Evolutionary conservation across 2,888 invertebrate genomes (phyloP).

Genomic region (Zaprionus lineosus): DNA sequence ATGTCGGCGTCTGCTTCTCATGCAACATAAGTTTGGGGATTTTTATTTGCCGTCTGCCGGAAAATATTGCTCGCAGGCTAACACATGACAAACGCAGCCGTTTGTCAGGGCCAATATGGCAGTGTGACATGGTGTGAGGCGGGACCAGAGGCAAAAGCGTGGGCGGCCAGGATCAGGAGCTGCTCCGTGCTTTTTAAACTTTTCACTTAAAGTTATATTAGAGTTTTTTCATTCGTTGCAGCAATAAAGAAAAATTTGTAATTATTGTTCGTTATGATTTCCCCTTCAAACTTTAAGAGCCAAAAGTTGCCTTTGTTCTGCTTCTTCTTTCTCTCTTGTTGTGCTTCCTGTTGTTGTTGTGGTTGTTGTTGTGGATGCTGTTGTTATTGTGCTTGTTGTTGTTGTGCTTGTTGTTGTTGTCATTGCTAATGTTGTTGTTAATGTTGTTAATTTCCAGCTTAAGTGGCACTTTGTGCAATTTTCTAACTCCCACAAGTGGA

Average conservation of each 20-base stretch:
- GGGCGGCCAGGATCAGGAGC: too few relatives aligned
- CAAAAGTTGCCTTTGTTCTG: slow-evolving; percentile 35
- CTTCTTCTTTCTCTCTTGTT: too few relatives aligned
- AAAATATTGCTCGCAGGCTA: slow-evolving; percentile 75
- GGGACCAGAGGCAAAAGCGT: neutral
- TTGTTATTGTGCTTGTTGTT: slow-evolving; percentile 45
- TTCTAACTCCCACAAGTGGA: slow-evolving; percentile 42
- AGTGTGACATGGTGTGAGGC: slow-evolving; percentile 6
- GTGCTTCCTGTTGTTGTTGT: slow-evolving; percentile 48
- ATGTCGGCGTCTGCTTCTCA: slow-evolving; percentile 45
- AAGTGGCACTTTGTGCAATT: slow-evolving; percentile 67
- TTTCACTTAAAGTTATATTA: slow-evolving; percentile 47
- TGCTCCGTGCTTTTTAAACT: slow-evolving; percentile 22
- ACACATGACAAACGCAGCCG: slow-evolving; percentile 79
- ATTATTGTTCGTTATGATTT: slow-evolving; percentile 58
- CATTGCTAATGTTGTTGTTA: slow-evolving; percentile 56
- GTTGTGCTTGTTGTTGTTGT: slow-evolving; percentile 48
- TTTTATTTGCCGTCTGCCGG: slow-evolving; percentile 75
- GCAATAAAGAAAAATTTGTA: slow-evolving; percentile 42
- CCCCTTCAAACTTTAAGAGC: slow-evolving; percentile 46
- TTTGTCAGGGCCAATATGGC: slow-evolving; percentile 67
- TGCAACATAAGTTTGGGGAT: slow-evolving; percentile 78
- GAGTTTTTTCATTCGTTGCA: slow-evolving; percentile 18
- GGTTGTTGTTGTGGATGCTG: slow-evolving; percentile 55
- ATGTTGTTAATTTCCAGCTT: slow-evolving; percentile 58